Conservation (phyloP, 2,888 invertebrate species). For the Pachycephus smyrnensis region DNA sequence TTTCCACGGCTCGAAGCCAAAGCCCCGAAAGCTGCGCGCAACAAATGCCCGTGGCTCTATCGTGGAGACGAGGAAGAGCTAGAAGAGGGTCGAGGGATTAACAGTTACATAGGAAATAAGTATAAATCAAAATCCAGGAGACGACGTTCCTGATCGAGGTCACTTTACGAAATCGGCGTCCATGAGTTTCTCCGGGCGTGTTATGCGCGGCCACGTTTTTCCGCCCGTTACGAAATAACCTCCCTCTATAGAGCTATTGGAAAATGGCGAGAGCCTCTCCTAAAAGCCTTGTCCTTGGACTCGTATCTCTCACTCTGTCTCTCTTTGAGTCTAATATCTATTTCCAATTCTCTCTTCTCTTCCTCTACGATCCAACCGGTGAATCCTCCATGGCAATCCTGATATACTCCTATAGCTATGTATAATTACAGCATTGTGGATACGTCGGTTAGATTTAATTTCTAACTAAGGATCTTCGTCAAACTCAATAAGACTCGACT, state of each 20-base stretch:
- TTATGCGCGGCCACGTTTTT: background rate
- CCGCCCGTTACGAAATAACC: background rate
- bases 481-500: background rate
- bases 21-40: conserved; percentile 39
- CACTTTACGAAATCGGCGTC: background rate
- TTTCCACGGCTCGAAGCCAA: conserved; percentile 52
- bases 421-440: background rate
- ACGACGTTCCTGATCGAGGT: background rate
- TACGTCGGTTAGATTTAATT: background rate
- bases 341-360: background rate
- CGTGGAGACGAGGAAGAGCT: background rate
- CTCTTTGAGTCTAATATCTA: background rate
- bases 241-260: background rate
- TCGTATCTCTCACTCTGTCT: background rate
- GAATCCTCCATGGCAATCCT: background rate
- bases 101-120: background rate
- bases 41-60: conserved; percentile 30
- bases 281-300: background rate
- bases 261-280: background rate
- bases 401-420: background rate
- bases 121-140: background rate
- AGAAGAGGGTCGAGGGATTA: background rate
- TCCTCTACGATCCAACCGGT: background rate
- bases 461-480: background rate
- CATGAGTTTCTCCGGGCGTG: background rate